These are phyloP conservation scores for Piezodorus guildinii DNA, from an alignment of 1,140 invertebrate species.

Conservation along the genomic window DNA sequence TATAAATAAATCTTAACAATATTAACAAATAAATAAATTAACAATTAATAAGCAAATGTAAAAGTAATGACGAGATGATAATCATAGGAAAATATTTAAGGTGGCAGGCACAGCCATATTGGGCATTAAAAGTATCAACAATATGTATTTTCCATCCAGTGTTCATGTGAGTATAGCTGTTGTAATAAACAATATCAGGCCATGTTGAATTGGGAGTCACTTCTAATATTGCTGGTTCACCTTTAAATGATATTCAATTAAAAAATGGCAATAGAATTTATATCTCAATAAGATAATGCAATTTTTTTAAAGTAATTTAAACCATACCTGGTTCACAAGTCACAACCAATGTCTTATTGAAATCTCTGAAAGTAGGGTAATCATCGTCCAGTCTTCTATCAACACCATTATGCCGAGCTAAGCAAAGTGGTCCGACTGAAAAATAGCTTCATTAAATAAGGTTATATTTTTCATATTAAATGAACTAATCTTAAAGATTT, in stretches of 20 bases:
- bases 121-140: conserved; percentile 49
- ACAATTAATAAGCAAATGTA: conserved; percentile 8
- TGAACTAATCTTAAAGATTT: too few relatives aligned
- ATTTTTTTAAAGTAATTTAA: not conserved
- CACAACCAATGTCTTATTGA: conserved; percentile 58
- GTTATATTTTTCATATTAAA: too few relatives aligned
- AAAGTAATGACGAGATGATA: not conserved
- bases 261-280: too few relatives aligned
- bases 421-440: conserved; percentile 63
- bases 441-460: conserved; percentile 18
- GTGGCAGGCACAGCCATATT: conserved; percentile 3
- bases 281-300: not conserved
- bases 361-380: conserved; percentile 68
- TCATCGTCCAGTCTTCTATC: conserved; percentile 69
- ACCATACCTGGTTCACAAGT: conserved; percentile 49
- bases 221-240: conserved; percentile 56
- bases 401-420: conserved; percentile 49
- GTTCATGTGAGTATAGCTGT: conserved; percentile 80
- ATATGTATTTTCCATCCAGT: conserved; percentile 87
- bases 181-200: conserved; percentile 88
- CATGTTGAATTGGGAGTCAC: conserved; percentile 80
- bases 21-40: conserved; percentile 9
- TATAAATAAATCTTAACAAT: not conserved
- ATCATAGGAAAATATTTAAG: conserved; percentile 4
- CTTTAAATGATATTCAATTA: conserved; percentile 30